A percentile compares a stretch with the other conserved stretches of the same genome.
Conservation (phyloP, 2,888 invertebrate genomes). For the Loripinus fragilis region DNA sequence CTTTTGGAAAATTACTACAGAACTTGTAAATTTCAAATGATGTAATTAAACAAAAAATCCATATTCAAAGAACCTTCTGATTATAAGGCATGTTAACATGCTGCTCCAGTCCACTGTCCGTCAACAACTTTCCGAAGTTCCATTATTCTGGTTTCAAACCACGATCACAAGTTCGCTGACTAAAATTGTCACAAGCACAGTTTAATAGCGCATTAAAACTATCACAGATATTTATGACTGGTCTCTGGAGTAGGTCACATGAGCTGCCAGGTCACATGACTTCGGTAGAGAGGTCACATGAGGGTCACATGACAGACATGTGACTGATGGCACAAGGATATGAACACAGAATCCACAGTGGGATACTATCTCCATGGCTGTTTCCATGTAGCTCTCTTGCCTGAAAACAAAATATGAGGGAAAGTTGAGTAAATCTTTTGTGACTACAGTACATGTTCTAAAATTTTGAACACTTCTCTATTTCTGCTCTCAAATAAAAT, state of each 20-base stretch:
- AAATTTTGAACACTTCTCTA: too few relatives aligned
- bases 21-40: too few relatives aligned
- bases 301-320: conserved; percentile 30
- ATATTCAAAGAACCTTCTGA: too few relatives aligned
- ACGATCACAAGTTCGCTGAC: background rate
- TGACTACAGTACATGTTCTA: too few relatives aligned
- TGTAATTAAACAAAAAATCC: too few relatives aligned
- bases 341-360: conserved; percentile 39
- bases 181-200: conserved; percentile 11
- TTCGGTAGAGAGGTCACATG: background rate
- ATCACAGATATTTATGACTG: conserved; percentile 5
- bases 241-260: background rate
- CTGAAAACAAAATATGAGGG: conserved; percentile 30
- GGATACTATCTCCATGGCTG: conserved; percentile 53
- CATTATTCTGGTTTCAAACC: too few relatives aligned
- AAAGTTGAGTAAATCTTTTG: too few relatives aligned
- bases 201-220: background rate
- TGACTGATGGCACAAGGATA: conserved; percentile 46
- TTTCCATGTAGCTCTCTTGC: conserved; percentile 34
- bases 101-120: too few relatives aligned
- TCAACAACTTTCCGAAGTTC: too few relatives aligned
- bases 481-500: too few relatives aligned
- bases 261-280: conserved; percentile 8
- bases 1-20: too few relatives aligned
- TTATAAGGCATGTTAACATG: too few relatives aligned